Conservation (phyloP, 2,888 invertebrate genomes). For the Clostera curtula region DNA sequence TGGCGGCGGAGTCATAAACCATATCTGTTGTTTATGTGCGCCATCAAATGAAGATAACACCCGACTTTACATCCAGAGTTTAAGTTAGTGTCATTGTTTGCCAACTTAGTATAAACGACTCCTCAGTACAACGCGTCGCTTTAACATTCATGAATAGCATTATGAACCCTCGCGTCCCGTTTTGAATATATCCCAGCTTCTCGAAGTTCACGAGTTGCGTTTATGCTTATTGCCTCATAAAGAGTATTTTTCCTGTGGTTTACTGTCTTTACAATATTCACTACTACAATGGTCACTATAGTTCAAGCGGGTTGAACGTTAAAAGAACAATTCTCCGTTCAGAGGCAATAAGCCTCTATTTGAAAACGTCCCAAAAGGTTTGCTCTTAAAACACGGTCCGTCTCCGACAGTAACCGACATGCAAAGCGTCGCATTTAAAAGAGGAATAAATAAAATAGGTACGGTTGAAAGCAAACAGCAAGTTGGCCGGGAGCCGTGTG, state of each 20-base stretch:
- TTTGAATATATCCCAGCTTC: conserved; percentile 48
- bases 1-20: conserved; percentile 47
- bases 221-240: conserved; percentile 54
- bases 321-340: conserved; percentile 49
- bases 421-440: conserved; percentile 57
- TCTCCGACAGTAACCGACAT: conserved; percentile 51
- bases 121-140: conserved; percentile 59
- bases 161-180: conserved; percentile 48
- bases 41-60: conserved; percentile 63
- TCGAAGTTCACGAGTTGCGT: conserved; percentile 48
- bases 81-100: conserved; percentile 70
- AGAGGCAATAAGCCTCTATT: conserved; percentile 55
- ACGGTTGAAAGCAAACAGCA: conserved; percentile 52
- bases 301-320: conserved; percentile 32
- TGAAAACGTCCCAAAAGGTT: conserved; percentile 53
- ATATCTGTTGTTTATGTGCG: conserved; percentile 57
- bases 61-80: conserved; percentile 59
- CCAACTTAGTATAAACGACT: conserved; percentile 66
- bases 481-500: conserved; percentile 47
- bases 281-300: conserved; percentile 33
- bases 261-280: conserved; percentile 41
- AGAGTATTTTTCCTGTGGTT: conserved; percentile 31
- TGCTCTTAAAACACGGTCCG: conserved; percentile 50
- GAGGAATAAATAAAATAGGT: conserved; percentile 50
- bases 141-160: conserved; percentile 70